Conservation (phyloP, 2,888 invertebrate species). For the Galerucella nymphaeae region DNA sequence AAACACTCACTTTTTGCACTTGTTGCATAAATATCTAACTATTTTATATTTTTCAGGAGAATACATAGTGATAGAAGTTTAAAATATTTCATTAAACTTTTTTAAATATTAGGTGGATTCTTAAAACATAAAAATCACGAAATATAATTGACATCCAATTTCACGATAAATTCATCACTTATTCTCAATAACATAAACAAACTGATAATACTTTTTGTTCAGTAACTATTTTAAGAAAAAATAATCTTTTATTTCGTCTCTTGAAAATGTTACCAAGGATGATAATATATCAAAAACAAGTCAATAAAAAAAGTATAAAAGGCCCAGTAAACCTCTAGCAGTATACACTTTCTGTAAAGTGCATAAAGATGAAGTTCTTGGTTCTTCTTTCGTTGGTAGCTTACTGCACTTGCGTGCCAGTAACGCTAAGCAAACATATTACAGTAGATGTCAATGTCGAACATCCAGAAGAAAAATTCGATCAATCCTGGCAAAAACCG, state of each 20-base stretch:
- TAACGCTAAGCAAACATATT: not conserved
- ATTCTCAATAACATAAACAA: not conserved
- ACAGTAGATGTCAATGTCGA: not conserved
- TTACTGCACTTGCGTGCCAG: not conserved
- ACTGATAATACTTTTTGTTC: not conserved
- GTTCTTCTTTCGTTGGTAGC: slow-evolving; percentile 21
- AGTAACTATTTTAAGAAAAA: not conserved
- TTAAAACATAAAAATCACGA: not conserved
- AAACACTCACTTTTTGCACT: no score
- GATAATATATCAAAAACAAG: slow-evolving; percentile 10
- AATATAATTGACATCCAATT: not conserved
- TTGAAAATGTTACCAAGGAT: slow-evolving; percentile 15
- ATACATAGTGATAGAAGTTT: no score
- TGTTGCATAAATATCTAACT: no score
- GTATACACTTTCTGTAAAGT: slow-evolving; percentile 7
- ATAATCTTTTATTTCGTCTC: not conserved
- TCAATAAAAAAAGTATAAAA: slow-evolving; percentile 20
- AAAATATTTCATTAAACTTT: no score
- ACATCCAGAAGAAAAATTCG: not conserved
- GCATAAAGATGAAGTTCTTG: slow-evolving; percentile 25
- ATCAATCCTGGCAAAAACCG: not conserved
- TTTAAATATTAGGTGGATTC: not conserved
- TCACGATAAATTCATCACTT: not conserved
- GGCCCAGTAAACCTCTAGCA: not conserved
- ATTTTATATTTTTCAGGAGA: no score